Conservation (phyloP, 2,113 vertebrate genomes). For the Calyptomena viridis region DNA sequence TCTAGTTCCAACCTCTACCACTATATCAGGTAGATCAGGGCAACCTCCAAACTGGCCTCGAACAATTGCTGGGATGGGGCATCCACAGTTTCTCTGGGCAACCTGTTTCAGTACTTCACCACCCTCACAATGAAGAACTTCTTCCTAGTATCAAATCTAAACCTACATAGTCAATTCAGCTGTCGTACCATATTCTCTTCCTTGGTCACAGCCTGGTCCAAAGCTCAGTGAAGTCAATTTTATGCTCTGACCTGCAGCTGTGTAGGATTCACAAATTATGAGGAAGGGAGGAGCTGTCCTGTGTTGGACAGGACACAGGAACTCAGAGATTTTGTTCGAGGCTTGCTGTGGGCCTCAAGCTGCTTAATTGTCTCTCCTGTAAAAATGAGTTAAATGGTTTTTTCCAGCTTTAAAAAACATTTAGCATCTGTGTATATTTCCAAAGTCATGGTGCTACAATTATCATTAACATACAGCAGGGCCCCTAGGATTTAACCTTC, state of each 20-base stretch:
- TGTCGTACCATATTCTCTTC: rapidly evolving
- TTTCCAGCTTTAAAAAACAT: not conserved
- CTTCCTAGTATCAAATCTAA: not conserved
- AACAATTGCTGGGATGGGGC: not conserved
- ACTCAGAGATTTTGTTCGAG: not conserved
- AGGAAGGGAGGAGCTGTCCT: not conserved
- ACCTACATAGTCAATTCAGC: not conserved
- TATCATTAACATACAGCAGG: not conserved
- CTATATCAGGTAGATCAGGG: not conserved
- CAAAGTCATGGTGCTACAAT: not conserved
- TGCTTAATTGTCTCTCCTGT: not conserved
- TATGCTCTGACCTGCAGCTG: not conserved
- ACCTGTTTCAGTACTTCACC: not conserved
- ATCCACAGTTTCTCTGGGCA: not conserved
- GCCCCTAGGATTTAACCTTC: not conserved
- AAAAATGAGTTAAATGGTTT: not conserved
- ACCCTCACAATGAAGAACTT: not conserved
- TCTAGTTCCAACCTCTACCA: not conserved
- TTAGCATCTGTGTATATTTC: not conserved
- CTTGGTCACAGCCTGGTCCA: not conserved
- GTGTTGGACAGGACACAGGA: not conserved
- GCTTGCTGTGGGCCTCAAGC: not conserved
- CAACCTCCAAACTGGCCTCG: not conserved
- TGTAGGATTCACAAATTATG: rapidly evolving
- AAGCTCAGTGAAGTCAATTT: not conserved